These are phyloP conservation scores for Pseudomyrmex dendroicus DNA, from an alignment of 1,140 invertebrate species.

Conservation along the genomic window DNA sequence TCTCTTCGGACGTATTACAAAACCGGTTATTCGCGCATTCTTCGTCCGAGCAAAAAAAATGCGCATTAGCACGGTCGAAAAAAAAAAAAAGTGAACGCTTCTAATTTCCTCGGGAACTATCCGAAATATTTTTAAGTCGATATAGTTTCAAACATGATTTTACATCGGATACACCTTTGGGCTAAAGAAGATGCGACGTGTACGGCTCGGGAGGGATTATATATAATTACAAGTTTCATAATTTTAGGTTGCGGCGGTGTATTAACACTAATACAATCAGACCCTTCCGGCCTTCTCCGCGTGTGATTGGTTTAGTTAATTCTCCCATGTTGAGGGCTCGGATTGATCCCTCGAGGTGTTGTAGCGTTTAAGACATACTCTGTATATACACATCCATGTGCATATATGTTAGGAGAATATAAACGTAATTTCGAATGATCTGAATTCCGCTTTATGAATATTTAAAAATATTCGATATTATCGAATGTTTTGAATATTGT, in stretches of 20 bases:
- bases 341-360: conserved; percentile 29
- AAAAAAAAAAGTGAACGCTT: too few relatives aligned
- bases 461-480: too few relatives aligned
- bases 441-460: too few relatives aligned
- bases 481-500: too few relatives aligned
- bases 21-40: conserved; percentile 47
- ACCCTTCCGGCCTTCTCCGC: conserved; percentile 5
- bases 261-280: conserved; percentile 28
- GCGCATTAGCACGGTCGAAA: conserved; percentile 29
- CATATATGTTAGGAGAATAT: too few relatives aligned
- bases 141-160: too few relatives aligned
- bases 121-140: not conserved
- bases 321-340: conserved; percentile 36
- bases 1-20: not conserved
- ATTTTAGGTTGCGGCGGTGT: conserved; percentile 26
- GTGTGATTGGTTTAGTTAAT: conserved; percentile 44
- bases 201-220: not conserved
- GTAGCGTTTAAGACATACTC: conserved; percentile 8
- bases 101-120: not conserved
- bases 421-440: too few relatives aligned
- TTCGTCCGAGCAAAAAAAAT: conserved; percentile 15
- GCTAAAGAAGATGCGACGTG: not conserved
- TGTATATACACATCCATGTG: not conserved
- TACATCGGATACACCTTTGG: too few relatives aligned
- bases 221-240: conserved; percentile 45